Base-by-base conservation (phyloP, 2,888 invertebrate species). In the Ormyrus nitidulus region DNA sequence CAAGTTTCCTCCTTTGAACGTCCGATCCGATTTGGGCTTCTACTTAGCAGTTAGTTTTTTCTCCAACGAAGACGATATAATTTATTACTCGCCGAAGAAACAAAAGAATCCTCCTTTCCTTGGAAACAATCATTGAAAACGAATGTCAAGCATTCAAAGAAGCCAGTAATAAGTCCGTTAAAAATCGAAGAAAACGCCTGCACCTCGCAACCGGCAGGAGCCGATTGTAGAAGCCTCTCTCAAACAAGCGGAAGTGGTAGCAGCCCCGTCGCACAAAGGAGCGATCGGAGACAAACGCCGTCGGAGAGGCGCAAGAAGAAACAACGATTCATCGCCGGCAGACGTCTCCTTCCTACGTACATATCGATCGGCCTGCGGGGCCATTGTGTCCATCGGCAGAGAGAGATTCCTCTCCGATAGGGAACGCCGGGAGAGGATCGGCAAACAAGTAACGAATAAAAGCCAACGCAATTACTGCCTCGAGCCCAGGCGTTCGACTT, bases 401-500 rank as follows among this genome's bases (percentile, higher is more conserved):
- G 4, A 34, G 34, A 69, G 54, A 77, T 70, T 76, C 48, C 54
- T 48, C 62, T 34, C 34, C 4, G 34, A 34, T 34, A 34, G 34
- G 34, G 69, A 54, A 59, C 5, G 13, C 64, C 53, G 56, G 8
- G n/a, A 49, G 54, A 53, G 79, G 84, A 84, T 86, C 85, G 86
- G 82, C 86, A 87, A 87, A 88, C 86, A 87, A 88, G 88, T 88
- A 87, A 88, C 84, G 84, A 87, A 87, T 88, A 87, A 88, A 88
- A 87, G 89, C 88, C 87, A 61, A 88, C 88, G 88, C 88, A 88
- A 89, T 89, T 89, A 89, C 88, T 84, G 85, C 83, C 4, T 84
- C 9, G 46, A 53, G 61, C 44, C 49, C 6, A 11, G 34, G 51
- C 54, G 34, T 34, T 34, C 34, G 34, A 19, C 9, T 54, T 19